phyloP scores from a whole-genome alignment of 2,113 vertebrate genomes.

The Tupaia chinensis region DNA sequence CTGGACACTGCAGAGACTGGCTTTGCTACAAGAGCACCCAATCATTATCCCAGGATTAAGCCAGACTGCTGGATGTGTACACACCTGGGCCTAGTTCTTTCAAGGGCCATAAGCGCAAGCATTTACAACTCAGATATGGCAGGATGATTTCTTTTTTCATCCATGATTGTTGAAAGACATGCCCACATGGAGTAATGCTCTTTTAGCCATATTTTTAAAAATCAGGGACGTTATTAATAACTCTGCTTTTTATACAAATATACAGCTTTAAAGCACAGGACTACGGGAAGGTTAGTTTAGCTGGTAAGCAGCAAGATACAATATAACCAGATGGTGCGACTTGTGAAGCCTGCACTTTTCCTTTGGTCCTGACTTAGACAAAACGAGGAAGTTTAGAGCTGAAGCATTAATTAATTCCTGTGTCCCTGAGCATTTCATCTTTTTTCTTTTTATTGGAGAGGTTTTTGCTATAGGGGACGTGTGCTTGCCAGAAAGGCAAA shows the following conservation, averaged over 20 bases:
- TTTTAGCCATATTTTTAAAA: not conserved
- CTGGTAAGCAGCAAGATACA: too few relatives aligned
- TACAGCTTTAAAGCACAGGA: not conserved
- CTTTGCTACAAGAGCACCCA: not conserved
- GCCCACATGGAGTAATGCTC: too few relatives aligned
- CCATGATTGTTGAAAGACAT: not conserved
- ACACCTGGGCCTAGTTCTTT: not conserved
- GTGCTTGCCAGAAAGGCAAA: too few relatives aligned
- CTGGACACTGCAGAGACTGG: rapidly evolving
- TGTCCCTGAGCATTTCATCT: rapidly evolving
- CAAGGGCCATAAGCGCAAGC: too few relatives aligned
- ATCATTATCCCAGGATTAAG: too few relatives aligned
- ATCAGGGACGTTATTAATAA: not conserved
- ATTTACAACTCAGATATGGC: too few relatives aligned
- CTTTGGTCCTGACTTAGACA: not conserved
- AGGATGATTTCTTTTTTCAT: not conserved
- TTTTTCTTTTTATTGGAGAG: not conserved
- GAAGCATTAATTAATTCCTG: rapidly evolving
- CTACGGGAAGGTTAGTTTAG: not conserved
- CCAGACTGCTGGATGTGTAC: not conserved
- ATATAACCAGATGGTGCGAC: rapidly evolving
- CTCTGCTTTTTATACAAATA: not conserved
- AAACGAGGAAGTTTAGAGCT: not conserved
- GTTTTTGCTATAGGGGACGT: too few relatives aligned
- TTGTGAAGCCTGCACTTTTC: rapidly evolving